Conservation (phyloP, 1,140 invertebrate genomes). For the Rhopalosiphum padi region DNA sequence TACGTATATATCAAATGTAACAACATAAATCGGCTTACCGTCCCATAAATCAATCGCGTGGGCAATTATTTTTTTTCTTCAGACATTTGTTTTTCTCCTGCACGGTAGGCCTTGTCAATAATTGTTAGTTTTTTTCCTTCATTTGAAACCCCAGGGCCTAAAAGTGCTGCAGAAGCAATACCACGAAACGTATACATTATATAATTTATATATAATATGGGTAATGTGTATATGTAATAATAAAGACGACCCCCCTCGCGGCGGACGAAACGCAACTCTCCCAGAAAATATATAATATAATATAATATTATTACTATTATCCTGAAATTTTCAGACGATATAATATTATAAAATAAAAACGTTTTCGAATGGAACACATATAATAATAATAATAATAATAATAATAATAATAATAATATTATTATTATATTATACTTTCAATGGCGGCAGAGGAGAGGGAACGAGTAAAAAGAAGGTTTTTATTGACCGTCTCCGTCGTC, state of each 20-base stretch:
- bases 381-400: neutral
- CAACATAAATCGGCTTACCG: neutral
- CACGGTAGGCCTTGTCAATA: slow-evolving; percentile 4
- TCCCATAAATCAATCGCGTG: slow-evolving; percentile 28
- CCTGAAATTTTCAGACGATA: slow-evolving; percentile 3
- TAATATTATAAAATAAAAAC: slow-evolving; percentile 40
- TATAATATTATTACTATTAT: neutral
- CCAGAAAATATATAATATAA: neutral
- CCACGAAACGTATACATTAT: neutral
- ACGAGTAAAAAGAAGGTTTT: slow-evolving; percentile 13
- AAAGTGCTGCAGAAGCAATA: neutral
- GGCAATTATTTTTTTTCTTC: neutral
- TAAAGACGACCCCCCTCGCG: slow-evolving; percentile 12
- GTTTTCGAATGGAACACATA: neutral
- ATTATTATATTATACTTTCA: neutral
- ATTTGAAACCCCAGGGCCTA: no score
- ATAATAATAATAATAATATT: neutral
- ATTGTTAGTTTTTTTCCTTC: neutral
- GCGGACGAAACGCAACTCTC: neutral
- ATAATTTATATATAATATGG: neutral
- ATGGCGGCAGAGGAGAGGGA: neutral
- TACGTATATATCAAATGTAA: neutral
- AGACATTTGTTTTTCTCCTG: neutral
- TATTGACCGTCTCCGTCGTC: slow-evolving; percentile 39
- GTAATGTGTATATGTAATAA: neutral